Evolutionary conservation across 2,888 invertebrate genomes (phyloP), one percentile per base, ranked within the genome.

Genomic region (Agrotis exclamationis): DNA sequence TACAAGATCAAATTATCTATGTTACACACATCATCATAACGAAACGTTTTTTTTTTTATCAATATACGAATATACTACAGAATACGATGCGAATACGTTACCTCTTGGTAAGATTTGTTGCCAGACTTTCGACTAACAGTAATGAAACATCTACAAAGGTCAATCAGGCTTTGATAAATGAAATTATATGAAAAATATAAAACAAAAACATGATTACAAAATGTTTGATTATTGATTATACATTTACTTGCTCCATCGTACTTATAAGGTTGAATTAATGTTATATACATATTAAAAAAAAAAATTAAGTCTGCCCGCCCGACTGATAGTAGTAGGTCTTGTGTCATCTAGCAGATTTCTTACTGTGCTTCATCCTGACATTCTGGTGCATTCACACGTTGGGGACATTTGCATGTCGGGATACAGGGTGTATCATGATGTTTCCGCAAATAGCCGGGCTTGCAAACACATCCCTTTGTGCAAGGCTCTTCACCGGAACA

Each of bases 381-480:
- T 6, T 84, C 68, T 1, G 64, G n/a, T 13, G 80, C 16, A 33
- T 63, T 47, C 0, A n/a, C 33, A 66, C 74, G 50, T 56, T 82
- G 28, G 0, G 79, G 66, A 57, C 85, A 85, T 3, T 84, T 54
- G 57, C 85, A 82, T 0, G 62, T 58, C 6, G 74, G 80, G 1
- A 82, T 47, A 56, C 85, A 85, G 7, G 82, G 69, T 11, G 82
- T 62, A 2, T 62, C 63, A 5, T 24, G 20, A 1, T 54, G n/a
- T 20, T 59, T n/a, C n/a, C 85, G 66, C 9, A 83, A 63, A 70
- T 67, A 86, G 0, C 83, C 85, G 6, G 83, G 70, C 57, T 86
- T 84, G 63, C 89, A 89, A 13, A 53, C 64, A 59, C 88, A 89
- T 1, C 88, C 87, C 2, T 83, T 79, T 16, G 63, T 44, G 45